A percentile compares a stretch with the other conserved stretches of the same genome.
Conservation (phyloP, 2,113 vertebrate genomes). For the Gadus chalcogrammus region DNA sequence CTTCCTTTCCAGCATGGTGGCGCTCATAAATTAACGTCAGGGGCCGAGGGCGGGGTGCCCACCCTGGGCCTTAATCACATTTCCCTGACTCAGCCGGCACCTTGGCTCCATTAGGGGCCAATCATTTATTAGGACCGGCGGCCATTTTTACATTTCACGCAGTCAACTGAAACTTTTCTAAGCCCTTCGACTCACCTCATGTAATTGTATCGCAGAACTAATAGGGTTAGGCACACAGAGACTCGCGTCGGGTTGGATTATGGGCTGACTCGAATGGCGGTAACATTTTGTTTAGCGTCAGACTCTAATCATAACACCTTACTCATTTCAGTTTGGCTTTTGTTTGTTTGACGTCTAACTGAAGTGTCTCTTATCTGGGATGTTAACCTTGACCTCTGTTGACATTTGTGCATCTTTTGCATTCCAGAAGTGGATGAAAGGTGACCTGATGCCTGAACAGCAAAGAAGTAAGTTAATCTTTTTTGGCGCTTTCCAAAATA, state of each 20-base stretch:
- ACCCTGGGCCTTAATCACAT: constrained; percentile 59
- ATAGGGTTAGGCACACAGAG: no score
- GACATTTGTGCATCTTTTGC: constrained; percentile 46
- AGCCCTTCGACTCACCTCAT: no score
- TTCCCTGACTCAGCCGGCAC: constrained; percentile 59
- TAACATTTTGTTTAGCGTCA: not conserved
- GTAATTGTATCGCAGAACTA: no score
- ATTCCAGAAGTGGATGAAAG: constrained; percentile 60
- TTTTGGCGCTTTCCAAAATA: constrained; percentile 38
- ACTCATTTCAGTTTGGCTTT: not conserved
- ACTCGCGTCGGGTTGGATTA: not conserved
- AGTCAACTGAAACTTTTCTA: no score
- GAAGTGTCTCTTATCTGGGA: not conserved
- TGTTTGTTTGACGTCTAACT: not conserved
- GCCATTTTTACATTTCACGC: constrained; percentile 14
- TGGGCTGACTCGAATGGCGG: not conserved
- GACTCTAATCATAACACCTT: not conserved
- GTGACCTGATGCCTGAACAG: constrained; percentile 49
- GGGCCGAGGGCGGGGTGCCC: constrained; percentile 38
- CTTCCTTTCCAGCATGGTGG: constrained; percentile 36
- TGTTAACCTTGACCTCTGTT: not conserved
- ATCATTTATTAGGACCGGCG: not conserved
- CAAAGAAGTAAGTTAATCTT: constrained; percentile 48
- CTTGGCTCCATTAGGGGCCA: constrained; percentile 4
- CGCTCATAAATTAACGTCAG: constrained; percentile 64